A percentile compares a stretch with the other conserved stretches of the same genome.
phyloP scores from a whole-genome alignment of 1,140 invertebrate genomes.

The Trachymyrmex cornetzi region DNA sequence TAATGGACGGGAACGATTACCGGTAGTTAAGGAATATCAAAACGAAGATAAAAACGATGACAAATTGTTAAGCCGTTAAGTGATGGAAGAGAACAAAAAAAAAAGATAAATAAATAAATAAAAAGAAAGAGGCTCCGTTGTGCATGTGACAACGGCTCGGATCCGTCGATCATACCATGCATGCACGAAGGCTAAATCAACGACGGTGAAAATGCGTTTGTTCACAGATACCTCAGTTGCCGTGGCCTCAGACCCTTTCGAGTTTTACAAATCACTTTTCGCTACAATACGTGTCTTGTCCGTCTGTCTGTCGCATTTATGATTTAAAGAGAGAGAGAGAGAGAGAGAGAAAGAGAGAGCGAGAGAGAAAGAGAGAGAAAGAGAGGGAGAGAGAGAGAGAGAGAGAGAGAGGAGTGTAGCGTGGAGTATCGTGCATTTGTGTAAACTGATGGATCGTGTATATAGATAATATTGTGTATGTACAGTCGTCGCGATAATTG shows the following conservation, averaged over 20 bases:
- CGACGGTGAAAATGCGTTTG: constrained; percentile 75
- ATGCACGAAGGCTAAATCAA: constrained; percentile 63
- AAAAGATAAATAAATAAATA: constrained; percentile 61
- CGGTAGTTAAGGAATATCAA: constrained; percentile 86
- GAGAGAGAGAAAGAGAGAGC: not conserved
- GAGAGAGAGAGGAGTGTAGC: not conserved
- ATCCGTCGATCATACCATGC: constrained; percentile 63
- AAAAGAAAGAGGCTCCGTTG: constrained; percentile 68
- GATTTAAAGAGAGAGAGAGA: constrained; percentile 24
- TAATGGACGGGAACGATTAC: constrained; percentile 85
- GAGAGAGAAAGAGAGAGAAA: not conserved
- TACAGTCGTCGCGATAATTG: constrained; percentile 40
- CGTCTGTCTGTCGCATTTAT: constrained; percentile 46
- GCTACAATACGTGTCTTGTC: constrained; percentile 45
- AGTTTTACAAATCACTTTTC: constrained; percentile 51
- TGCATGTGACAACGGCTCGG: constrained; percentile 65
- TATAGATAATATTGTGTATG: constrained; percentile 53
- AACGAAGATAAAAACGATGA: constrained; percentile 65
- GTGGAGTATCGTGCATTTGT: constrained; percentile 48
- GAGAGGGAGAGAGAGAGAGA: not conserved
- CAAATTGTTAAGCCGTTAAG: constrained; percentile 77
- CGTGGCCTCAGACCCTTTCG: constrained; percentile 80
- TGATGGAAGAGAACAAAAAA: constrained; percentile 78
- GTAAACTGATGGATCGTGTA: constrained; percentile 45
- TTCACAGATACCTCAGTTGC: constrained; percentile 85